Conservation (phyloP, 2,113 vertebrate genomes). For the Perca schrenkii region DNA sequence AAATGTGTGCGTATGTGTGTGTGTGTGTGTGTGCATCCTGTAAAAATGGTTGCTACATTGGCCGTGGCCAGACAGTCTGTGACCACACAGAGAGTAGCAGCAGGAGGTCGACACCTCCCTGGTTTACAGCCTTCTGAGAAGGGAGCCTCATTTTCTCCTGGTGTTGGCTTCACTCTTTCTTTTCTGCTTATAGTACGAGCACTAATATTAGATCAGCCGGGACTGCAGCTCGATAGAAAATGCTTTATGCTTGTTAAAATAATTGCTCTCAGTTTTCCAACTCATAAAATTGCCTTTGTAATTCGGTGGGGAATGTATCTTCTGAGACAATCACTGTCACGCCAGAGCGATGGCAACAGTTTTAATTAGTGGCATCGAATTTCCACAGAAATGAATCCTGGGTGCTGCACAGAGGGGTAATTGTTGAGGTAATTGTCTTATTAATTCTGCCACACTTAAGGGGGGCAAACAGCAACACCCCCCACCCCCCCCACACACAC, state of each 20-base stretch:
- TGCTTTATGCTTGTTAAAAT: constrained; percentile 84
- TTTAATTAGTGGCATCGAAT: constrained; percentile 85
- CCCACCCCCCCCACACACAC: constrained; percentile 15
- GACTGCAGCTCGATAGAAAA: constrained; percentile 80
- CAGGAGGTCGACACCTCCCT: constrained; percentile 76
- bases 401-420: constrained; percentile 89
- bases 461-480: constrained; percentile 89
- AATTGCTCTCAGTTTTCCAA: constrained; percentile 82
- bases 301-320: constrained; percentile 78
- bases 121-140: constrained; percentile 74
- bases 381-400: constrained; percentile 82
- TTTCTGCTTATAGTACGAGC: constrained; percentile 74
- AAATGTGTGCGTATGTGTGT: constrained; percentile 1
- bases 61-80: constrained; percentile 82
- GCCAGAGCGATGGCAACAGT: constrained; percentile 74
- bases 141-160: constrained; percentile 66
- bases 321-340: constrained; percentile 79
- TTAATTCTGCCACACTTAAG: constrained; percentile 94
- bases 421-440: constrained; percentile 95
- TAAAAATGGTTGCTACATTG: constrained; percentile 68
- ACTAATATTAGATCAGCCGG: constrained; percentile 82
- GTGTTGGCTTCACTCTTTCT: constrained; percentile 65
- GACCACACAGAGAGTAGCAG: constrained; percentile 83
- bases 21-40: constrained; percentile 45
- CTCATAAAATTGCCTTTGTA: constrained; percentile 83